A percentile compares a stretch with the other conserved stretches of the same genome.
phyloP scores from a whole-genome alignment of 2,888 invertebrate species.

The Pilophorus perplexus region DNA sequence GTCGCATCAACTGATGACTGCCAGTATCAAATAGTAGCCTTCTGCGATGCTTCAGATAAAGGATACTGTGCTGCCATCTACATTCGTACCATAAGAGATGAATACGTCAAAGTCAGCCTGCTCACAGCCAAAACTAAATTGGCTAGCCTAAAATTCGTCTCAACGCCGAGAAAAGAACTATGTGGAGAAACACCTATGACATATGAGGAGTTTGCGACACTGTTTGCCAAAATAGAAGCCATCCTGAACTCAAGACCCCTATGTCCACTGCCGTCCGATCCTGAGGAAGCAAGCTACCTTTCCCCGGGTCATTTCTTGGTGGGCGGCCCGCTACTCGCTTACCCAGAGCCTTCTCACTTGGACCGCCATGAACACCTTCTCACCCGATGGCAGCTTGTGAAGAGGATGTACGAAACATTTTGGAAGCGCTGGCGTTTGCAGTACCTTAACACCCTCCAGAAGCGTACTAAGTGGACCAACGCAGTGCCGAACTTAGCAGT shows the following conservation, averaged over 20 bases:
- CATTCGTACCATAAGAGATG: not conserved
- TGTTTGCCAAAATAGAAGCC: slow-evolving; percentile 49
- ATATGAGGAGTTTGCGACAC: slow-evolving; percentile 49
- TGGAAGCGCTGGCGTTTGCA: slow-evolving; percentile 47
- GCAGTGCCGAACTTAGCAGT: slow-evolving; percentile 15
- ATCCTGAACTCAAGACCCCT: slow-evolving; percentile 50
- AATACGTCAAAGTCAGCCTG: not conserved
- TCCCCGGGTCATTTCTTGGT: slow-evolving; percentile 51
- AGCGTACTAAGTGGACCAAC: slow-evolving; percentile 38
- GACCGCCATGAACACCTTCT: slow-evolving; percentile 43
- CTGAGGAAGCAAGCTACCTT: slow-evolving; percentile 46
- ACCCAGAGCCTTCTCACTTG: slow-evolving; percentile 48
- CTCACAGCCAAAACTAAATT: slow-evolving; percentile 44
- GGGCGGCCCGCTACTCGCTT: slow-evolving; percentile 44
- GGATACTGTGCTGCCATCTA: slow-evolving; percentile 37
- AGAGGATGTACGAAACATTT: slow-evolving; percentile 43
- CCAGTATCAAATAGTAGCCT: slow-evolving; percentile 18
- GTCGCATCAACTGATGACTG: not conserved
- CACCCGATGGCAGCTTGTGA: slow-evolving; percentile 46
- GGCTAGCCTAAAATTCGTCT: slow-evolving; percentile 45
- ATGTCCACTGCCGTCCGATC: slow-evolving; percentile 48
- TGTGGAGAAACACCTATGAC: slow-evolving; percentile 46
- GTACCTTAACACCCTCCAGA: slow-evolving; percentile 39
- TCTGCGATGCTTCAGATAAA: slow-evolving; percentile 34
- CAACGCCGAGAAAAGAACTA: slow-evolving; percentile 41